These are phyloP conservation scores for Megamerina dolium DNA, from an alignment of 2,888 invertebrate genomes.

Conservation along the genomic window DNA sequence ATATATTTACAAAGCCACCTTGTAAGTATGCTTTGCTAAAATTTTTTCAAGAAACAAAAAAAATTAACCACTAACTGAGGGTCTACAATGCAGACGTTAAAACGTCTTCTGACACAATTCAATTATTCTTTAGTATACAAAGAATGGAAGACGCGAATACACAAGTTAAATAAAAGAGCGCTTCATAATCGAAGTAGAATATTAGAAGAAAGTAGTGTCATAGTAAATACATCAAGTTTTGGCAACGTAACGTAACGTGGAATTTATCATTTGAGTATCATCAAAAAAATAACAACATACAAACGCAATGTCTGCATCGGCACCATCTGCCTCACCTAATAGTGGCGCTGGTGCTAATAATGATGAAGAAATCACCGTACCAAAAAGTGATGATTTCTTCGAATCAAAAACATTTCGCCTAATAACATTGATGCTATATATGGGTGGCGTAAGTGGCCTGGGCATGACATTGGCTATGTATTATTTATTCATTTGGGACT, in stretches of 20 bases:
- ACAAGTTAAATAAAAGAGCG: too few species aligned
- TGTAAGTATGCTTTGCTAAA: conserved; percentile 6
- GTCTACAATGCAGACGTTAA: too few species aligned
- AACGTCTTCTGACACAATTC: too few species aligned
- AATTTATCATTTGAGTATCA: not conserved
- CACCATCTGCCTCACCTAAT: conserved; percentile 25
- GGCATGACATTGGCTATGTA: conserved; percentile 44
- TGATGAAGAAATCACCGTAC: conserved; percentile 37
- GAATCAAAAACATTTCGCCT: conserved; percentile 42
- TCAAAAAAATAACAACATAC: not conserved
- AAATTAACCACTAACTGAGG: too few species aligned
- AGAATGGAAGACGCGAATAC: too few species aligned
- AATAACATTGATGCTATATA: conserved; percentile 38
- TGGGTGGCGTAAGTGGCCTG: conserved; percentile 43
- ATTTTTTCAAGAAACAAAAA: too few species aligned
- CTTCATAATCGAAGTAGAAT: too few species aligned
- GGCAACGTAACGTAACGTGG: not conserved
- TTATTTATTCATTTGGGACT: conserved; percentile 46
- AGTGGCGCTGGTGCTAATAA: conserved; percentile 26
- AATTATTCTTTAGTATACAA: too few species aligned
- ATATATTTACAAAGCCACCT: not conserved
- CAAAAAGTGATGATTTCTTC: conserved; percentile 38
- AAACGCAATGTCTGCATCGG: conserved; percentile 13
- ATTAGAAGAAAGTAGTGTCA: too few species aligned
- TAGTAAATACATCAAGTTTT: too few species aligned